phyloP scores from a whole-genome alignment of 2,888 invertebrate genomes.

The Pristionchus entomophagus region DNA sequence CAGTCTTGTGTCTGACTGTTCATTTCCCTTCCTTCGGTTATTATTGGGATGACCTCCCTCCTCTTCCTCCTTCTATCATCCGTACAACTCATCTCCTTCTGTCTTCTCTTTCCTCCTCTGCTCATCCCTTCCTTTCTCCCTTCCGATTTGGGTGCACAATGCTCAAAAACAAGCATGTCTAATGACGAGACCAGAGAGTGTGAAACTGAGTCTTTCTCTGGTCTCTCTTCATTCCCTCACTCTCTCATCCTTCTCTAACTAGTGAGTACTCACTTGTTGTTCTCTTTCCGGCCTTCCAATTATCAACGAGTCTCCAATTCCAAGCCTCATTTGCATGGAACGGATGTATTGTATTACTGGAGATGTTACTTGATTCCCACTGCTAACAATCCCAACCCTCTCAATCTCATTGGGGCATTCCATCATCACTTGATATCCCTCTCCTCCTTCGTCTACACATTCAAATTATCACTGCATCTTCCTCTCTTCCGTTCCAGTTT shows the following conservation, averaged over 20 bases:
- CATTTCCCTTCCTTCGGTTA: background rate
- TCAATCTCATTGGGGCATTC: background rate
- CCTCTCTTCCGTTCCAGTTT: conserved; percentile 15
- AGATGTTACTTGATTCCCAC: conserved; percentile 21
- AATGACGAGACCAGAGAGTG: background rate
- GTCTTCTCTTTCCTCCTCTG: background rate
- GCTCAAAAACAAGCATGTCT: conserved; percentile 41
- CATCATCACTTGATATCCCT: background rate
- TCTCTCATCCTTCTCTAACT: conserved; percentile 6
- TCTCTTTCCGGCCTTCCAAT: conserved; percentile 38
- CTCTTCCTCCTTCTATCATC: background rate
- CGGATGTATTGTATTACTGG: conserved; percentile 27
- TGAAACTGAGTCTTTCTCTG: background rate
- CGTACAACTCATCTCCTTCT: background rate
- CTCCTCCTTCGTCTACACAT: background rate
- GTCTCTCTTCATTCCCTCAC: background rate
- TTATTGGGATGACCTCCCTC: background rate
- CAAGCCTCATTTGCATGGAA: conserved; percentile 38
- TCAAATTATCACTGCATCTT: conserved; percentile 16
- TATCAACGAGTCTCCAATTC: conserved; percentile 39
- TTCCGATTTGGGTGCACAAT: conserved; percentile 34
- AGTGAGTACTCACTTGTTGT: background rate
- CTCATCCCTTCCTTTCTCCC: conserved; percentile 3
- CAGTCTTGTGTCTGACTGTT: background rate
- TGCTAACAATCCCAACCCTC: background rate